Conservation (phyloP, 2,888 invertebrate species). For the Eulithis testata region DNA sequence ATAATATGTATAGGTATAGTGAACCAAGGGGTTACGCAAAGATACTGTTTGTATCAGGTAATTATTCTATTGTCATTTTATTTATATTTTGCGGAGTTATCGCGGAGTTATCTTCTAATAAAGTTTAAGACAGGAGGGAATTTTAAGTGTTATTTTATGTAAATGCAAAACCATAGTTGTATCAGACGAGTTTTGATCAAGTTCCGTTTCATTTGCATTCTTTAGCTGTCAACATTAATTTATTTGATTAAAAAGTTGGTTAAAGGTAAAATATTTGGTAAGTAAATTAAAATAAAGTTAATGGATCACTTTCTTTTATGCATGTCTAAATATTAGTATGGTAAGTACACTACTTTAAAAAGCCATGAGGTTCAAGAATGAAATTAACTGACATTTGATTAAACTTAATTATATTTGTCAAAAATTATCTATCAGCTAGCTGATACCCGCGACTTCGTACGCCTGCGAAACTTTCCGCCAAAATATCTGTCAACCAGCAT, state of each 20-base stretch:
- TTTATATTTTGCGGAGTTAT: constrained; percentile 79
- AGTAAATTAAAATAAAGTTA: neutral
- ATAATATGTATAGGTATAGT: too few relatives aligned
- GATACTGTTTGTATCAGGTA: constrained; percentile 62
- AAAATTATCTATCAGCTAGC: too few relatives aligned
- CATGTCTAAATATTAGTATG: too few relatives aligned
- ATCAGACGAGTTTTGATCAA: constrained; percentile 44
- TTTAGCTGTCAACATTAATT: constrained; percentile 33
- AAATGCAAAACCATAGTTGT: constrained; percentile 71
- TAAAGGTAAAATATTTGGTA: constrained; percentile 5
- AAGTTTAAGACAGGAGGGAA: constrained; percentile 71
- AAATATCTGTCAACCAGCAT: too few relatives aligned
- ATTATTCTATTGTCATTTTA: constrained; percentile 81
- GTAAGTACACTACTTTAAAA: too few relatives aligned
- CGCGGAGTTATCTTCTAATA: constrained; percentile 75
- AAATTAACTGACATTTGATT: too few relatives aligned
- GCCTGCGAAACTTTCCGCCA: too few relatives aligned
- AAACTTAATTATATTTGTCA: too few relatives aligned
- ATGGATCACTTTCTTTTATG: too few relatives aligned
- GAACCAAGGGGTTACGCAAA: constrained; percentile 54
- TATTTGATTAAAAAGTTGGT: constrained; percentile 21
- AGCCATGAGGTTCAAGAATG: too few relatives aligned
- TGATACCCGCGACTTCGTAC: too few relatives aligned
- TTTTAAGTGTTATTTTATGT: constrained; percentile 81
- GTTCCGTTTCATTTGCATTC: constrained; percentile 41